Conservation (phyloP, 2,888 invertebrate genomes). For the Prenolepis imparis region DNA sequence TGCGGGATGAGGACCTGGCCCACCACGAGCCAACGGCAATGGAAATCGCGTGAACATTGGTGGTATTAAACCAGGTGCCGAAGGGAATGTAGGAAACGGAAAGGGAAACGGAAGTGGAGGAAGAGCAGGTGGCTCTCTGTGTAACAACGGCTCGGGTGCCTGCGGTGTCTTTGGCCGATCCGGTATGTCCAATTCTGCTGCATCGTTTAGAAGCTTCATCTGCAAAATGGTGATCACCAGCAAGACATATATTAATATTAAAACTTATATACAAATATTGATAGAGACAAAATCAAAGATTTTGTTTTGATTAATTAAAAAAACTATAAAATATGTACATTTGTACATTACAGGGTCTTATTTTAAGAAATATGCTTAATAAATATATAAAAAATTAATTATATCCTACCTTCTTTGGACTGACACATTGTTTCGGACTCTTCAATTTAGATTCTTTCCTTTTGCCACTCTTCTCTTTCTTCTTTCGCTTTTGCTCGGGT, state of each 20-base stretch:
- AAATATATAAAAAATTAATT: conserved; percentile 2
- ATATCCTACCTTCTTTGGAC: conserved; percentile 81
- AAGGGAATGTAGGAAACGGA: conserved; percentile 81
- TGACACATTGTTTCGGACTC: conserved; percentile 80
- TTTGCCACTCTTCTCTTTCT: conserved; percentile 88
- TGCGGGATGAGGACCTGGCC: conserved; percentile 88
- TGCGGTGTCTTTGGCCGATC: conserved; percentile 86
- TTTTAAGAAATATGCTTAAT: too few species aligned
- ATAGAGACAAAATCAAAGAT: background rate
- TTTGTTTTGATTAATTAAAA: background rate
- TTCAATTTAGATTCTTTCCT: conserved; percentile 86
- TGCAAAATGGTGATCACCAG: conserved; percentile 69
- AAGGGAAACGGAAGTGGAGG: conserved; percentile 87
- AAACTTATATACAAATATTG: conserved; percentile 11
- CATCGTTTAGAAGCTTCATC: conserved; percentile 77
- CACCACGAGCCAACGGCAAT: conserved; percentile 85
- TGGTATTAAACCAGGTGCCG: conserved; percentile 89
- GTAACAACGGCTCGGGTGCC: conserved; percentile 79
- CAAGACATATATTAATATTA: background rate
- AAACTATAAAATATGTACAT: background rate
- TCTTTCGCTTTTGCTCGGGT: conserved; percentile 86
- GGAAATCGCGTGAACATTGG: conserved; percentile 87
- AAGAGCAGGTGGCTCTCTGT: conserved; percentile 86
- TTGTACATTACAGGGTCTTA: too few species aligned
- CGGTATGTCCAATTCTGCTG: conserved; percentile 76